A percentile compares a stretch with the other conserved stretches of the same genome.
These are phyloP conservation scores for Piaya cayana DNA, from an alignment of 2,113 vertebrate genomes.

Conservation along the genomic window DNA sequence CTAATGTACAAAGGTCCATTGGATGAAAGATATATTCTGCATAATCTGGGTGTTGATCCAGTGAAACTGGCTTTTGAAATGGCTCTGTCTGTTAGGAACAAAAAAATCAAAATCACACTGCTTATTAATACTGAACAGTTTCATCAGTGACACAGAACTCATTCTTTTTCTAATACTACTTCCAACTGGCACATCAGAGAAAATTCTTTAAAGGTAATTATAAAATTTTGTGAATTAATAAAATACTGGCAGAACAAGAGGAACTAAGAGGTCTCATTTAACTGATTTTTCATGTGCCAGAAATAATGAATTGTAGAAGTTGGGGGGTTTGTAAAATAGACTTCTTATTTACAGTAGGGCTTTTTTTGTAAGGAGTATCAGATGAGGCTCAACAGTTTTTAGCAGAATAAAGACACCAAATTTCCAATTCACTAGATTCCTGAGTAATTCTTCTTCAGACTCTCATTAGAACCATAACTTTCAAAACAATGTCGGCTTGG, in stretches of 20 bases:
- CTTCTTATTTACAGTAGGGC: not conserved
- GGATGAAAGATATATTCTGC: conserved; percentile 98
- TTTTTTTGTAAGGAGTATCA: not conserved
- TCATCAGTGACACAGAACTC: not conserved
- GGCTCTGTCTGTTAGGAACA: conserved; percentile 88
- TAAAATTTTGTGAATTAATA: not conserved
- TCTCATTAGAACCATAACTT: not conserved
- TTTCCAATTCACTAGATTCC: not conserved
- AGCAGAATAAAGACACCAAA: not conserved
- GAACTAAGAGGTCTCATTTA: not conserved
- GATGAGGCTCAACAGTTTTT: not conserved
- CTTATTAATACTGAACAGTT: not conserved
- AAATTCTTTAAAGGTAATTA: not conserved
- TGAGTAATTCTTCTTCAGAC: not conserved
- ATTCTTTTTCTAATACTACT: not conserved
- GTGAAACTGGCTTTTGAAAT: conserved; percentile 95
- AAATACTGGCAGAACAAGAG: not conserved
- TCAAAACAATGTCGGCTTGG: not conserved
- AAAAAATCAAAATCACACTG: not conserved
- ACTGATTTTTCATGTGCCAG: not conserved
- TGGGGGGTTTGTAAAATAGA: too few relatives aligned
- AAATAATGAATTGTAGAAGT: not conserved
- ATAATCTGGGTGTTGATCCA: conserved; percentile 98
- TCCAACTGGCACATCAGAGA: not conserved
- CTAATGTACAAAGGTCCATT: conserved; percentile 96